Conservation (phyloP, 2,888 invertebrate genomes). For the Prostheceraeus crozeri region DNA sequence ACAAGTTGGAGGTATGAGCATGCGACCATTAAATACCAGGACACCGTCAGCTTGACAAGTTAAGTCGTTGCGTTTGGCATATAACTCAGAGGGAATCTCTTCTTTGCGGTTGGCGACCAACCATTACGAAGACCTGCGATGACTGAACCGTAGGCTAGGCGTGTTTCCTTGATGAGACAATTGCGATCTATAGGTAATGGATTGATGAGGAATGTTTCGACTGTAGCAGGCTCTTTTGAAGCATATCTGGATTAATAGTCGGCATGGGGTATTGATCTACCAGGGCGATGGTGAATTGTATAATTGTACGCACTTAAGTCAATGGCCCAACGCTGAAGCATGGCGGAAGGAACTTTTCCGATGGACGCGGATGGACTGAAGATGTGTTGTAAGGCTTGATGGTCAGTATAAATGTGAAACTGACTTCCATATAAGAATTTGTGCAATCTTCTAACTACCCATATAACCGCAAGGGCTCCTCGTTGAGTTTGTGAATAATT, state of each 20-base stretch:
- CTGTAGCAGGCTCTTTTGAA: neutral
- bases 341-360: slow-evolving; percentile 2
- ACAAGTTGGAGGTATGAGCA: too few species aligned
- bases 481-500: slow-evolving; percentile 11
- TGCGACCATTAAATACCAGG: too few species aligned
- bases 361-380: neutral
- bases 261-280: slow-evolving; percentile 15
- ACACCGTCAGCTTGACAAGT: too few species aligned
- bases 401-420: slow-evolving; percentile 9
- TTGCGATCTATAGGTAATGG: slow-evolving; percentile 10
- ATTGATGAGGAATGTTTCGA: slow-evolving; percentile 20
- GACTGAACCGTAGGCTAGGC: slow-evolving; percentile 7
- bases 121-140: slow-evolving; percentile 9
- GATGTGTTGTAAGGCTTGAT: slow-evolving; percentile 18
- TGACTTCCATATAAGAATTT: slow-evolving; percentile 20
- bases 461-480: slow-evolving; percentile 9
- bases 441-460: slow-evolving; percentile 15
- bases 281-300: slow-evolving; percentile 11
- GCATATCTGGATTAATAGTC: slow-evolving; percentile 18
- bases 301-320: slow-evolving; percentile 24
- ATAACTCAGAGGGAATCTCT: slow-evolving; percentile 25
- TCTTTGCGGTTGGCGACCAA: slow-evolving; percentile 17
- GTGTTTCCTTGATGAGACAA: slow-evolving; percentile 6
- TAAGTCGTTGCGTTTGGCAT: too few species aligned
- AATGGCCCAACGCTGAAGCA: slow-evolving; percentile 23